Base-by-base conservation (phyloP, 2,888 invertebrate genomes). In the Tillus elongatus region DNA sequence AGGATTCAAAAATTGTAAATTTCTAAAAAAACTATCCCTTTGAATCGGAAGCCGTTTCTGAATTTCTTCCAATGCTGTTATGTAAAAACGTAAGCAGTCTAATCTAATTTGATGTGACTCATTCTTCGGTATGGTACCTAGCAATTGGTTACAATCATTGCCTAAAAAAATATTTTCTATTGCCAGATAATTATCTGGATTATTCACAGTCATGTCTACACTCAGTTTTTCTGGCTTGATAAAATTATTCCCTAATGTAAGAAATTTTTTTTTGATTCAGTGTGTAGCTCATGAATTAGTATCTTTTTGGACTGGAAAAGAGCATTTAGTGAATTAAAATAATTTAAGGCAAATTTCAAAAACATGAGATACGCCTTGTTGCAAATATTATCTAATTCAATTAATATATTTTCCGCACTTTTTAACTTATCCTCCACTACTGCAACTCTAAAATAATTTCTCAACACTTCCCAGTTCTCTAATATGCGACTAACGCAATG, bases 261-360 rank as follows among this genome's bases (percentile, higher is more conserved):
- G n/a, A n/a, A n/a, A n/a, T n/a, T n/a, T n/a, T n/a, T n/a, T n/a
- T n/a, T n/a, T n/a, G n/a, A n/a, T n/a, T n/a, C 27, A 16, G 10
- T 33, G 12, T 15, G 9, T 13, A 37, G 28, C 16, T 33, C 28
- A 27, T 33, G 26, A 13, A 40, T 15, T 4, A 40, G 28, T 10
- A 36, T 19, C 28, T 37, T 33, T 40, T 29, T 37, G 3, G 36
- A 32, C 29, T 40, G 37, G 13, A 40, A 40, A 4, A 40, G 30
- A 14, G 37, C 33, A 15, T 40, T 40, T 10, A 40, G 31, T 3
- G n/a, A 2, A 13, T 40, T 40, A 15, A 40, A 33, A 16, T 36
- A 37, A 13, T 40, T 32, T 8, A 37, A 13, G 4, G 33, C 15
- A 33, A 37, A 40, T 12, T 40, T 37, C 10, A 40, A 28, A 16